Evolutionary conservation across 92 coral and sea anemone genomes (phyloP), one percentile per base, ranked within the genome.

Genomic region (Palythoa grandiflora): DNA sequence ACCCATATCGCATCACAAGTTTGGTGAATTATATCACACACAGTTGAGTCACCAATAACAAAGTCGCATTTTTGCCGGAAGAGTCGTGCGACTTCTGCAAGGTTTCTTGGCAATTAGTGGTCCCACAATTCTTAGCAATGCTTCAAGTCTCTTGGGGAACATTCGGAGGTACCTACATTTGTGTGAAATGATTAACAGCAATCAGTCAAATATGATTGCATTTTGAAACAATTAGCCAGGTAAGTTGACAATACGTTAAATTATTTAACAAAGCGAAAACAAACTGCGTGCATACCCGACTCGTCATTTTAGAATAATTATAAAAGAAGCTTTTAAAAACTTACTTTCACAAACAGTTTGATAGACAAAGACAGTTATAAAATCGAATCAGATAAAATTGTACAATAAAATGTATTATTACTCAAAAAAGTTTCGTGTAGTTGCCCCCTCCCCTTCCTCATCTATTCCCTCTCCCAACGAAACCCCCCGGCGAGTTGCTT

Each of bases 51-150:
- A 14, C 54, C 78, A 73, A 73, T 57, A 73, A 73, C 54, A 73
- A 73, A 73, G 78, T 77, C 81, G 81, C 81, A 77, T 77, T 77
- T 77, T 77, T 76, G 80, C 80, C 21, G 80, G 80, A 53, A 76
- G 80, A 76, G 81, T 21, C 65, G 16, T 50, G 61, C 81, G 81
- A 77, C 81, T 77, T 77, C 47, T 77, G 65, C 65, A 77, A 77
- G 81, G 66, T 77, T 77, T 77, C 81, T 77, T 77, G 60, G 81
- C 65, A 77, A 52, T 77, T 3, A 50, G 81, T 53, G 65, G 81
- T 50, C 81, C 81, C 51, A 77, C 81, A 44, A 50, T 77, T 77
- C 65, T 77, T 53, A 77, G 81, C 81, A 50, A 35, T 77, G 66
- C 81, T 52, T 52, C 65, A 53, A 77, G 66, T 53, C 81, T 50